Evolutionary conservation across 2,113 vertebrate genomes (phyloP), one percentile per base, ranked within the genome.

Genomic region (Spilogale gracilis): DNA sequence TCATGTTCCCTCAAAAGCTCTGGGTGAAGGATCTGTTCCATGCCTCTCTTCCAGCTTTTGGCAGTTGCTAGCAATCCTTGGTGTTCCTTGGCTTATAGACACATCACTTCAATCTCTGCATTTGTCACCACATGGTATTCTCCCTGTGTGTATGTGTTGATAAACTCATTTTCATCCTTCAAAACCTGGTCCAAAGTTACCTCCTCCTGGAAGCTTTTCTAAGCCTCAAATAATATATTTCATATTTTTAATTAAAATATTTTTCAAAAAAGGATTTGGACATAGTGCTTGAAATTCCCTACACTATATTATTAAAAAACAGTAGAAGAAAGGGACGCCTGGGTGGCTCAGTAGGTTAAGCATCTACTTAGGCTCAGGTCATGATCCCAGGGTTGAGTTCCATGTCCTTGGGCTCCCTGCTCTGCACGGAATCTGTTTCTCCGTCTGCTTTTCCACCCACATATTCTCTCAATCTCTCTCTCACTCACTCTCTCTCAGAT

Each of bases 241-340:
- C 17, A 48, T 67, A 76, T 80, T 74, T 94, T 92, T 79, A 83
- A 95, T 63, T 87, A 56, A 63, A 85, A 45, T 91, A 86, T 82
- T 82, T 76, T 76, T 54, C 21, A 65, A 89, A 92, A 76, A 6
- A 69, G 45, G 17, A n/a, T 81, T 92, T 21, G 81, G 30, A 61
- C 69, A 74, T 21, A 14, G 50, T 92, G 7, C 6, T 91, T 65
- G 12, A 89, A 65, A 76, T 84, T 21, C 1, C 3, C n/a, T 71
- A 80, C 17, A 89, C 76, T 76, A 16, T 76, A 32, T 80, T 9
- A 91, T 81, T 80, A 61, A 30, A 78, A 92, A 88, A 30, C 17
- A 84, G 87, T 48, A 80, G 48, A 92, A 94, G 58, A 38, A 56
- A 67, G 32, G 67, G 67, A 17, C 3, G 17, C 32, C 32, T 69